Base-by-base conservation (phyloP, 2,797 vertebrate species). In the Pseudocheirus occidentalis region DNA sequence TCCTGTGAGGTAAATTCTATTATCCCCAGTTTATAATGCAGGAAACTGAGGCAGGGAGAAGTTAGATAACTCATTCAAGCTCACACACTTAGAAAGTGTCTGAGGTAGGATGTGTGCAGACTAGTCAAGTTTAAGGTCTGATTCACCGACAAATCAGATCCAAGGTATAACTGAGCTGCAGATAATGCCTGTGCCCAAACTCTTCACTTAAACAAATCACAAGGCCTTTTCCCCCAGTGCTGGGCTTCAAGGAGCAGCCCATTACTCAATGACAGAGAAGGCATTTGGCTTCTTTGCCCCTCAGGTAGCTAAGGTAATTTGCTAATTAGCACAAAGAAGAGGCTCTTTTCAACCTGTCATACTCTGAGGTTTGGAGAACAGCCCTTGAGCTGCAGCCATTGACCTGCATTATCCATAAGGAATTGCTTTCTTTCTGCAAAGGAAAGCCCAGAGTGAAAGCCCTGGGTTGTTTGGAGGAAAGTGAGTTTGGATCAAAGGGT, bases 121-220 rank as follows among this genome's bases (percentile, higher is more conserved):
- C 34, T 21, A 73, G 34, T 73, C 62, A 73, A 73, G 16, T 73
- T n/a, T 2, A 27, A 46, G 73, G 21, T 24, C n/a, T 27, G 73
- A 46, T 46, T 11, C 73, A 87, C 21, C 46, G 40, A 27, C 40
- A 92, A 87, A 34, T 4, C 54, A 53, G 55, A 11, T 90, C 93
- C 27, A 21, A 27, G 50, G 53, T n/a, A 52, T 3, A 12, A 53
- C 7, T 90, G 46, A 40, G 52, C 90, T 81, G 91, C 93, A 87
- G 92, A 59, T 58, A 58, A 29, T 9, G 40, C 57, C 92, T 53
- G 40, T 66, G 94, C 57, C 12, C 93, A 93, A 95, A 28, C 46
- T 40, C 55, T 96, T 59, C n/a, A 81, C 96, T 91, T 73, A 95
- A 95, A 57, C 34, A 90, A 95, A 94, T 95, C 95, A 90, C 90